phyloP scores from a whole-genome alignment of 2,113 vertebrate genomes.

The Aphyosemion australe region DNA sequence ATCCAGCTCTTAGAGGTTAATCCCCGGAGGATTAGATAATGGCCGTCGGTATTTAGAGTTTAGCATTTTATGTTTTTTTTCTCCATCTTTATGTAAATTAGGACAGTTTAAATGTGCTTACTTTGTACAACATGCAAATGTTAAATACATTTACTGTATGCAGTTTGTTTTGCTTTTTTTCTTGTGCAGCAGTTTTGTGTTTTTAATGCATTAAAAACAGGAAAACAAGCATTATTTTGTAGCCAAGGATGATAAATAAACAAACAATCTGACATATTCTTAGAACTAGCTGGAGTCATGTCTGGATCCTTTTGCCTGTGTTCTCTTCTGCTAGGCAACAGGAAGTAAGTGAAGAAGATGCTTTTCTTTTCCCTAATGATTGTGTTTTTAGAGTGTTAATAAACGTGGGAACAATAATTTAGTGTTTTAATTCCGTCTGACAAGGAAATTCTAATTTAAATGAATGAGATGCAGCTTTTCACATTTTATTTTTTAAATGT shows the following conservation, averaged over 20 bases:
- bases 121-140: conserved; percentile 6
- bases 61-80: conserved; percentile 28
- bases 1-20: conserved; percentile 71
- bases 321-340: not conserved
- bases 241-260: not conserved
- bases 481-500: too few relatives aligned
- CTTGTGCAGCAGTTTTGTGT: not conserved
- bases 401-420: not conserved
- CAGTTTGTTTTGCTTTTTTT: not conserved
- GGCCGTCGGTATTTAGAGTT: conserved; percentile 29
- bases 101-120: not conserved
- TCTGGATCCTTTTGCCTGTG: not conserved
- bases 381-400: not conserved
- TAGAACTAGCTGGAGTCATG: not conserved
- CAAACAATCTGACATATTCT: not conserved
- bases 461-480: too few relatives aligned
- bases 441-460: too few relatives aligned
- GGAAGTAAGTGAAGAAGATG: not conserved
- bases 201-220: not conserved
- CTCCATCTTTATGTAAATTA: conserved; percentile 24
- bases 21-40: conserved; percentile 64
- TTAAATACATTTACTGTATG: not conserved
- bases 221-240: not conserved
- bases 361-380: too few relatives aligned
- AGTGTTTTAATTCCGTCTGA: too few relatives aligned